Percentiles rank a stretch among this genome's conserved stretches.
Conservation (phyloP, 1,140 invertebrate genomes). For the Mizuhopecten yessoensis region DNA sequence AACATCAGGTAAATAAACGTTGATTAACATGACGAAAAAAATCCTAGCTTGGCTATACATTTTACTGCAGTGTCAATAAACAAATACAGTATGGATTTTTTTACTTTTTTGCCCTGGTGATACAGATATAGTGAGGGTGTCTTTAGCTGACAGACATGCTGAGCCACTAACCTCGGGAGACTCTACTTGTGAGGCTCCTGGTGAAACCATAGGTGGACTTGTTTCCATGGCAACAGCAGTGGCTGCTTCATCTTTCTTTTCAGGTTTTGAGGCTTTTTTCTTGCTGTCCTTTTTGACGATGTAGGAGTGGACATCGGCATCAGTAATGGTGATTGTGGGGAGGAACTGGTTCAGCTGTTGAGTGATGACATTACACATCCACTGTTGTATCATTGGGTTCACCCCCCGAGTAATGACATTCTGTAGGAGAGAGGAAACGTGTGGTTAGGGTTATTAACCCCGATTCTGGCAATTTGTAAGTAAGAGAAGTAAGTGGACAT, state of each 20-base stretch:
- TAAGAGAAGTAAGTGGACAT: no score
- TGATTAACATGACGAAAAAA: no score
- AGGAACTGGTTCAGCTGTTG: conserved; percentile 76
- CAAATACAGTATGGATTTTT: no score
- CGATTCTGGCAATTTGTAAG: no score
- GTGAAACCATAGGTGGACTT: conserved; percentile 44
- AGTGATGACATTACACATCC: conserved; percentile 76
- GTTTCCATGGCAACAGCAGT: conserved; percentile 55
- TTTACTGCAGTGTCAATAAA: no score
- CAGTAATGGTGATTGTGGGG: conserved; percentile 69
- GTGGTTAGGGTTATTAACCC: no score
- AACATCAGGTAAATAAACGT: no score
- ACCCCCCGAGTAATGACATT: conserved; percentile 72
- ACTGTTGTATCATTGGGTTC: conserved; percentile 78
- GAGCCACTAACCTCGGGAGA: conserved; percentile 51
- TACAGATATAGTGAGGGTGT: no score
- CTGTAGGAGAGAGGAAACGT: conserved; percentile 65
- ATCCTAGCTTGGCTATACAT: no score
- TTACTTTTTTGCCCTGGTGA: no score
- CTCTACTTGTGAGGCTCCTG: conserved; percentile 45
- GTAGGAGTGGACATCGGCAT: conserved; percentile 72
- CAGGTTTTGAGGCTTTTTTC: conserved; percentile 41
- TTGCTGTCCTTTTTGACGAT: conserved; percentile 54
- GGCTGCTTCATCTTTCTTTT: conserved; percentile 29
- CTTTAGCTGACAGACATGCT: no score